Conservation (phyloP, 2,888 invertebrate species). For the Noctua fimbriata region DNA sequence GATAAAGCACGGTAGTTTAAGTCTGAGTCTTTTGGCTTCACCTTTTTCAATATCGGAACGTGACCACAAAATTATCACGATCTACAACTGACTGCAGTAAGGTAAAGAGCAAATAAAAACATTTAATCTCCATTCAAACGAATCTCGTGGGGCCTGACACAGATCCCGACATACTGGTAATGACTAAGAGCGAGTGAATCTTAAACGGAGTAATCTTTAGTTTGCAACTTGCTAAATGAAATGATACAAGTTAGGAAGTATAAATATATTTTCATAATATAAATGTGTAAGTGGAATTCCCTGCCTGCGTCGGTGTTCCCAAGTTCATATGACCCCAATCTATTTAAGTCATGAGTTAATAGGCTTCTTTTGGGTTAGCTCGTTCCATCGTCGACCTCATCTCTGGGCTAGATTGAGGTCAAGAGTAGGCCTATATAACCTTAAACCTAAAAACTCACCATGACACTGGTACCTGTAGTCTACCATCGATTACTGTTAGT, state of each 20-base stretch:
- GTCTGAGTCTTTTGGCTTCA: background rate
- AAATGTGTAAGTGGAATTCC: background rate
- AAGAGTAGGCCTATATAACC: no score
- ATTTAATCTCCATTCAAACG: background rate
- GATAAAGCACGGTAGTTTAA: background rate
- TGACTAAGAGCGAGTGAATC: background rate
- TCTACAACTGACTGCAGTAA: background rate
- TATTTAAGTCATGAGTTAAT: no score
- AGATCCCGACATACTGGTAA: background rate
- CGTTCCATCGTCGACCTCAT: no score
- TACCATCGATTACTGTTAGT: no score
- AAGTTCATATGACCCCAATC: no score
- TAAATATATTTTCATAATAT: slow-evolving; percentile 5
- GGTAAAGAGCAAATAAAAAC: background rate
- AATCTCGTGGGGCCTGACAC: background rate
- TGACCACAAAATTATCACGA: background rate
- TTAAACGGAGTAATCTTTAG: no score
- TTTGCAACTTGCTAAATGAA: slow-evolving; percentile 5
- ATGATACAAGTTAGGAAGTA: background rate
- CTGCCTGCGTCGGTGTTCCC: no score
- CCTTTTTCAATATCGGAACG: background rate
- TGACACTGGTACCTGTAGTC: no score
- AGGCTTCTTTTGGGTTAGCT: no score
- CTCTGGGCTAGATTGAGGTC: no score
- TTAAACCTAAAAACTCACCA: no score